These are phyloP conservation scores for Parauchenoglanis punctatus DNA, from an alignment of 2,797 vertebrate genomes.

Conservation along the genomic window DNA sequence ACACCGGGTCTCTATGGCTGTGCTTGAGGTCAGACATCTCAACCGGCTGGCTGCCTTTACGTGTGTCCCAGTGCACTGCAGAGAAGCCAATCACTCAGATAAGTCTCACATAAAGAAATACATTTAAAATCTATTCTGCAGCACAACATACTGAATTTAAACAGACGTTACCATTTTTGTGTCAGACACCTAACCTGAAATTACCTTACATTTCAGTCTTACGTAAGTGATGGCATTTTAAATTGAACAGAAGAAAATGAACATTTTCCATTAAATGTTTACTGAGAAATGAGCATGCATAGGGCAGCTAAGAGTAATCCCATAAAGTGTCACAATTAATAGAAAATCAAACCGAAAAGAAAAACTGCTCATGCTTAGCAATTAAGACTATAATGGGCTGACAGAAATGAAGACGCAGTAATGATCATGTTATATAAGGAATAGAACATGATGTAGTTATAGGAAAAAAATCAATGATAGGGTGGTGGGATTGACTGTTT, in stretches of 20 bases:
- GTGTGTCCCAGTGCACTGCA: slow-evolving; percentile 89
- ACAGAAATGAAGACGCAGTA: not conserved
- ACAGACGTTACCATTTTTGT: not conserved
- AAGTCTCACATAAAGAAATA: not conserved
- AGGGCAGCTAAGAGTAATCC: not conserved
- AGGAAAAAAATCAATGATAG: too few relatives aligned
- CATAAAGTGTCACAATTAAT: not conserved
- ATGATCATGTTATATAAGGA: not conserved
- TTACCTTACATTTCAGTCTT: not conserved
- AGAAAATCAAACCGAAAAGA: not conserved
- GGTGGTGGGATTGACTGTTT: not conserved
- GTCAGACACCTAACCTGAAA: not conserved
- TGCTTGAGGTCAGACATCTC: slow-evolving; percentile 85
- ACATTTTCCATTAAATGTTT: not conserved
- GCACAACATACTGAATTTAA: not conserved
- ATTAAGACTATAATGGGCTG: not conserved
- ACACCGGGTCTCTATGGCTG: slow-evolving; percentile 91
- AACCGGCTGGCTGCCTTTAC: slow-evolving; percentile 83
- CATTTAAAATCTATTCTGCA: not conserved
- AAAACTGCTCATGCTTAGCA: not conserved
- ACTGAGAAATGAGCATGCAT: not conserved
- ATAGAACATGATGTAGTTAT: too few relatives aligned
- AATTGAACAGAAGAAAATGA: not conserved
- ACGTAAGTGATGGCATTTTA: not conserved
- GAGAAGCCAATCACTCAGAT: slow-evolving; percentile 11